phyloP scores from a whole-genome alignment of 2,888 invertebrate genomes.

The Synanthedon vespiformis region DNA sequence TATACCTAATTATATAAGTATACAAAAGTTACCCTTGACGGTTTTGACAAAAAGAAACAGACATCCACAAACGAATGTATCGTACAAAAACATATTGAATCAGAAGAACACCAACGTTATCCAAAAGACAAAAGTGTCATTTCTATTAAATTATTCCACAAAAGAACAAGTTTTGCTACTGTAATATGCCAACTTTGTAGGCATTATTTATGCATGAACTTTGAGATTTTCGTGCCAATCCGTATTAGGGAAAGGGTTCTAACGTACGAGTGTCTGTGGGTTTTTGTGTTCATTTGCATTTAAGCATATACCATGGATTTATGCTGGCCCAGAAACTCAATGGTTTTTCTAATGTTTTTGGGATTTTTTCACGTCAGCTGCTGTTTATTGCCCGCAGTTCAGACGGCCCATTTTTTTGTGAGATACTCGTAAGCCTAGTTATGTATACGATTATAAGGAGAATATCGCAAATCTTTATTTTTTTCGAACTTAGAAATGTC shows the following conservation, averaged over 20 bases:
- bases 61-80: neutral
- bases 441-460: no score
- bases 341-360: neutral
- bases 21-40: no score
- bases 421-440: neutral
- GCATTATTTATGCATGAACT: slow-evolving; percentile 37
- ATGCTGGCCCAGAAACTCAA: neutral
- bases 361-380: neutral
- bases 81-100: neutral
- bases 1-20: no score
- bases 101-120: no score
- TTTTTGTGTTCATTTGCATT: slow-evolving; percentile 2
- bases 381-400: neutral
- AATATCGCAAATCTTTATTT: no score
- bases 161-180: no score
- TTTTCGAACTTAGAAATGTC: no score
- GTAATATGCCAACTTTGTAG: neutral
- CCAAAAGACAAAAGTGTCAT: no score
- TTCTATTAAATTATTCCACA: no score
- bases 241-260: slow-evolving; percentile 21
- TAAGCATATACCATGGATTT: neutral
- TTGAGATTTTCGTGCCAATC: slow-evolving; percentile 35
- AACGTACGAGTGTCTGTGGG: slow-evolving; percentile 16
- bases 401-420: neutral
- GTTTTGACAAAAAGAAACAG: neutral